Evolutionary conservation across 2,113 vertebrate species (phyloP).

Genomic region (Megatriorchis doriae): DNA sequence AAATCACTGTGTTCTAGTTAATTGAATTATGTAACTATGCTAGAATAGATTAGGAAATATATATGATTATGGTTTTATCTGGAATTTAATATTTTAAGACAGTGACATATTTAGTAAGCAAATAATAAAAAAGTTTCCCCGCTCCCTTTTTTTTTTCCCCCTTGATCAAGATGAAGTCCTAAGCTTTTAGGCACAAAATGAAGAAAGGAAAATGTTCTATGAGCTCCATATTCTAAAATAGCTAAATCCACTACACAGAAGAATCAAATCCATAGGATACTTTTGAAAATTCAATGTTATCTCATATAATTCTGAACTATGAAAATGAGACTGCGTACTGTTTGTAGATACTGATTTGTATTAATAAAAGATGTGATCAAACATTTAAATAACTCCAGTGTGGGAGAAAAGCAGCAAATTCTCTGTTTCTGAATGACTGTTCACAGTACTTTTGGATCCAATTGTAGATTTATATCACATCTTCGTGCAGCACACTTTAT

Average conservation of each 20-base stretch:
- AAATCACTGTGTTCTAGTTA: neutral
- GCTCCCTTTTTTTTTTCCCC: neutral
- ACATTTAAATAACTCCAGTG: neutral
- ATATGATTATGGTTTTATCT: neutral
- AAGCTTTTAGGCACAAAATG: slow-evolving; percentile 10
- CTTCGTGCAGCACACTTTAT: neutral
- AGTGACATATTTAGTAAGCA: neutral
- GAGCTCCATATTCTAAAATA: slow-evolving; percentile 3
- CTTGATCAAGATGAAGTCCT: neutral
- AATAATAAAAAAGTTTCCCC: neutral
- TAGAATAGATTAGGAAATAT: neutral
- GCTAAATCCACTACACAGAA: neutral
- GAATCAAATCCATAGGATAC: neutral
- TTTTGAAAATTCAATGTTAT: slow-evolving; percentile 35
- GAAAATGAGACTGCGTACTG: neutral
- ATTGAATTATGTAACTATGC: neutral
- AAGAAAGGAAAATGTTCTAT: slow-evolving; percentile 10
- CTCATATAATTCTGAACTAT: slow-evolving; percentile 33
- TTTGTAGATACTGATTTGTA: slow-evolving; percentile 16
- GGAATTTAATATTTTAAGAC: neutral
- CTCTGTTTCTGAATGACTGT: neutral
- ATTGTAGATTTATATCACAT: neutral
- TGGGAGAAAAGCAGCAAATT: neutral
- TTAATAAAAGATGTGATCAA: slow-evolving; percentile 18
- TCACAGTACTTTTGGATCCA: slow-evolving; percentile 11